Conservation (phyloP, 2,113 vertebrate species). For the Okapia johnstoni region DNA sequence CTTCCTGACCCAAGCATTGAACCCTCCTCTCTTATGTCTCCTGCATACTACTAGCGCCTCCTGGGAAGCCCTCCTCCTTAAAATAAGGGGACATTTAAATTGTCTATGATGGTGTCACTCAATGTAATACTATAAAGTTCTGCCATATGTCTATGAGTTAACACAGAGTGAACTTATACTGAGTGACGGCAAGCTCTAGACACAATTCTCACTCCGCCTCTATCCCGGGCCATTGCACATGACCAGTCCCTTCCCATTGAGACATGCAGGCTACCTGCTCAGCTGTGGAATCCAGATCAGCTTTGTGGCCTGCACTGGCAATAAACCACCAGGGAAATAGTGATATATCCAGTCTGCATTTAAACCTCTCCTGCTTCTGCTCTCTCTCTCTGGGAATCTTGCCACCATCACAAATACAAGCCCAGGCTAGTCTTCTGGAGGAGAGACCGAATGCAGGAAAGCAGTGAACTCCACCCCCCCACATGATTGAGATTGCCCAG, state of each 20-base stretch:
- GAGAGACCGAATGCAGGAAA: neutral
- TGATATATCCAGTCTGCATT: neutral
- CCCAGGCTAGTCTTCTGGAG: neutral
- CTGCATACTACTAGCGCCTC: neutral
- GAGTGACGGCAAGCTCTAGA: neutral
- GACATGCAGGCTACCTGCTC: neutral
- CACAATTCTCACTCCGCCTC: neutral
- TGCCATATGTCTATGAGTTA: neutral
- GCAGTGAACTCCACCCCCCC: neutral
- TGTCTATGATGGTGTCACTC: neutral
- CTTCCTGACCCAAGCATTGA: neutral
- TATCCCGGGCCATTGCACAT: neutral
- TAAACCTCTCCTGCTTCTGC: neutral
- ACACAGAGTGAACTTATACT: neutral
- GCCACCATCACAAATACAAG: neutral
- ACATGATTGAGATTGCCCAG: neutral
- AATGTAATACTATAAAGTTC: neutral
- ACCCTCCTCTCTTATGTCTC: neutral
- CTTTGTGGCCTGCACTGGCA: neutral
- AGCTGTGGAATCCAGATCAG: neutral
- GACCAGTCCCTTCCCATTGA: neutral
- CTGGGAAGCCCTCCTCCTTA: neutral
- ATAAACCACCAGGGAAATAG: fast-evolving
- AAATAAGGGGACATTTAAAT: neutral
- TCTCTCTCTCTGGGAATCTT: neutral